These are phyloP conservation scores for Onychomys torridus DNA, from an alignment of 2,797 vertebrate species.

Conservation along the genomic window DNA sequence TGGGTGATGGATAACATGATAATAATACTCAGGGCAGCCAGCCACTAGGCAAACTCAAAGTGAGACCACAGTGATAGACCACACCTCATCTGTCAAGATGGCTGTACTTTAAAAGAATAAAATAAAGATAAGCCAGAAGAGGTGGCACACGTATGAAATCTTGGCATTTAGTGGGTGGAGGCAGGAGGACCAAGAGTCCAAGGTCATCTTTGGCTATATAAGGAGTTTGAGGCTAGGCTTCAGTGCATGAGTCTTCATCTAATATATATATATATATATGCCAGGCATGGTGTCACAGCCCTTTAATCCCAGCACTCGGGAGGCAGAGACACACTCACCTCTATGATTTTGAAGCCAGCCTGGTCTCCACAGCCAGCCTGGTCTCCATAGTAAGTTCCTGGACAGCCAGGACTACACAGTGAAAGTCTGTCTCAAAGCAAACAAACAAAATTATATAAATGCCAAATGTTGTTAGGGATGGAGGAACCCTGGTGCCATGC, in stretches of 20 bases:
- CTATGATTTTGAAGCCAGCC: neutral
- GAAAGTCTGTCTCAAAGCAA: neutral
- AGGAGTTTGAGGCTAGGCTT: neutral
- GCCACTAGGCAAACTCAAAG: neutral
- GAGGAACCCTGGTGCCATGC: neutral
- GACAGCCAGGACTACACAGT: no score
- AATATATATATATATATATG: neutral
- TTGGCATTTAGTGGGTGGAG: neutral
- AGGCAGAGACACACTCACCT: neutral
- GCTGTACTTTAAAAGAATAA: neutral
- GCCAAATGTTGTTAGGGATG: neutral
- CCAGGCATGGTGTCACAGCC: neutral
- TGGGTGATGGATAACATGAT: rapidly evolving
- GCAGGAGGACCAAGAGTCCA: neutral
- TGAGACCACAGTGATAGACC: neutral
- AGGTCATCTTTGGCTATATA: neutral
- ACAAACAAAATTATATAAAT: neutral
- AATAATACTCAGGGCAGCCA: rapidly evolving
- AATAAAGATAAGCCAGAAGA: neutral
- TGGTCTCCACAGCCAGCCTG: neutral
- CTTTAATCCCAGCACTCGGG: neutral
- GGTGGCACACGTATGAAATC: neutral
- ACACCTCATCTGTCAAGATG: rapidly evolving
- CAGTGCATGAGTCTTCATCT: neutral
- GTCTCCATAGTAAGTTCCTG: neutral